A percentile compares a stretch with the other conserved stretches of the same genome.
Evolutionary conservation across 2,888 invertebrate genomes (phyloP).

Genomic region (Schizaphis graminum): DNA sequence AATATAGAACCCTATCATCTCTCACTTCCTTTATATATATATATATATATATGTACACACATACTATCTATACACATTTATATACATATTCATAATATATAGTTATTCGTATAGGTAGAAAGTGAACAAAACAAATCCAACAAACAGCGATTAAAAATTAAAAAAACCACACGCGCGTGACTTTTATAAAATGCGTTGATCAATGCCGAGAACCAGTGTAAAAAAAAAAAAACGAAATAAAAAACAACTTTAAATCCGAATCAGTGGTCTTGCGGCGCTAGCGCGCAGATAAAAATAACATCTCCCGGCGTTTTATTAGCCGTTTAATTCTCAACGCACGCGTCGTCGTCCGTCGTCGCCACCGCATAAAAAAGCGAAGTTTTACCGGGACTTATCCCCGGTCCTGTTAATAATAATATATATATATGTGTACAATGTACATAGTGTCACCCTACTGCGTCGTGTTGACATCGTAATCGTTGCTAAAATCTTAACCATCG

Average conservation of each 20-base stretch:
- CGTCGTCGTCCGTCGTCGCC: not conserved
- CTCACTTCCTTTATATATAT: not conserved
- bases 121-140: not conserved
- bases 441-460: not conserved
- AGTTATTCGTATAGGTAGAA: not conserved
- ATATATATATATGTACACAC: not conserved
- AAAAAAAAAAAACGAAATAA: not conserved
- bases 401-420: not conserved
- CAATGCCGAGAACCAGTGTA: not conserved
- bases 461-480: not conserved
- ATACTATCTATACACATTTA: not conserved
- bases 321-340: conserved; percentile 26
- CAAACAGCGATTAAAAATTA: not conserved
- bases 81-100: not conserved
- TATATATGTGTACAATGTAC: not conserved
- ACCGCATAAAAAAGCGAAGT: not conserved
- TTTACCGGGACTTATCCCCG: not conserved
- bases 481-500: not conserved
- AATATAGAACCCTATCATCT: not conserved
- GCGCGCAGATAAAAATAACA: conserved; percentile 47
- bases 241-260: conserved; percentile 8
- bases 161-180: not conserved
- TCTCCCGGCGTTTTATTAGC: conserved; percentile 44
- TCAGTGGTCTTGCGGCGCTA: conserved; percentile 30
- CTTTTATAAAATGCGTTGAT: not conserved